Base-by-base conservation (phyloP, 1,140 invertebrate species). In the Ooceraea biroi region DNA sequence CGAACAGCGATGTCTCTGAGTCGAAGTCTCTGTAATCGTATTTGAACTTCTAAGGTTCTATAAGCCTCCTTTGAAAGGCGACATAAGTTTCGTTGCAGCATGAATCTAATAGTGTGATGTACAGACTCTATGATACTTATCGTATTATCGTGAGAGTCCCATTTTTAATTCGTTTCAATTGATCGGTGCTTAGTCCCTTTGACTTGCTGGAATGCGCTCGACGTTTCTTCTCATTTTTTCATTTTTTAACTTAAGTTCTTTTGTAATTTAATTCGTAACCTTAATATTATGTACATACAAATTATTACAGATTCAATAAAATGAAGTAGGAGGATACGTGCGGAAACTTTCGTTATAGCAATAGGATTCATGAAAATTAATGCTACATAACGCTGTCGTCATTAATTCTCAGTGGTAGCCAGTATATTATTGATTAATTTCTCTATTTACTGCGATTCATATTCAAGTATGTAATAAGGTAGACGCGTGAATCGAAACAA, bases 121-220 rank as follows among this genome's bases (percentile, higher is more conserved):
- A 69, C 65, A 50, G 76, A 78, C 57, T 76, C 63, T 7, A 44
- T n/a, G 69, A 83, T 78, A 77, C 61, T 60, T 84, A 84, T 78
- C 66, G 82, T 61, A 84, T 84, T 84, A 84, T 61, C 44, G 63
- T 48, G 58, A 65, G 77, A 77, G 58, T 78, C 73, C 10, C n/a
- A 17, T 36, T 84, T 78, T 84, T 57, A 77, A 77, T 77, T 65
- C 22, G 36, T 25, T 46, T 66, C 46, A 27, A 22, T 57, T 48
- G 68, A 66, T 83, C 58, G 65, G 19, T 46, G 60, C 65, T 66
- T 19, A 55, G 55, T 1, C 25, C 5, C 27, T 44, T 57, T 30
- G 36, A 27, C 50, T 14, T 57, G 14, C 17, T n/a, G n/a, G 14
- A 27, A 12, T 25, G n/a, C 19, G 8, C 3, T 12, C 44, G 17